Evolutionary conservation across 2,113 vertebrate species (phyloP).

Genomic region (Empidonax traillii): DNA sequence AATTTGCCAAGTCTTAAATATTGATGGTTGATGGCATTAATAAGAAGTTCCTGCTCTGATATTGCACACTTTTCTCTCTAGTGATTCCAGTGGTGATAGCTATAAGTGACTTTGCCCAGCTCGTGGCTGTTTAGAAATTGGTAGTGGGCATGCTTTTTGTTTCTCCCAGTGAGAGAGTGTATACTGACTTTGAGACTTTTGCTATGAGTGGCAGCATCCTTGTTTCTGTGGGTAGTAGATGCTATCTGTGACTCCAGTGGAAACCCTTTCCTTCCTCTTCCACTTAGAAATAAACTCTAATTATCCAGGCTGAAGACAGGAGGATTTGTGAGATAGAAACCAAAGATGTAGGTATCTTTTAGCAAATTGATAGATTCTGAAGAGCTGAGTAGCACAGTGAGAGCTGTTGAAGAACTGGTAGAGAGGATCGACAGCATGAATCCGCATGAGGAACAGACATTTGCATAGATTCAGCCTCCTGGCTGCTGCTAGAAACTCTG

Average conservation of each 20-base stretch:
- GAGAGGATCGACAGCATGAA: neutral
- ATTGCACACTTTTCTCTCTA: neutral
- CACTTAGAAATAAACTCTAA: neutral
- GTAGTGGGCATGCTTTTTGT: neutral
- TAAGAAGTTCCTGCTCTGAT: neutral
- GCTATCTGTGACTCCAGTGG: neutral
- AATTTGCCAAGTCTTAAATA: neutral
- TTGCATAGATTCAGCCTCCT: neutral
- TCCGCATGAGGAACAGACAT: neutral
- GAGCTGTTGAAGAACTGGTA: neutral
- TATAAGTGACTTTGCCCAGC: neutral
- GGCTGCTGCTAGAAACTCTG: neutral
- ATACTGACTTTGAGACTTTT: neutral
- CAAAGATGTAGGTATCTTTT: neutral
- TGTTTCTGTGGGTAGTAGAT: neutral
- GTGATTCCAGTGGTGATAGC: neutral
- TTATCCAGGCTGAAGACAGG: neutral
- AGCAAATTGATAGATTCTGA: neutral
- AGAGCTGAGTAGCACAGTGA: neutral
- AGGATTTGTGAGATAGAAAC: neutral
- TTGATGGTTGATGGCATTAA: neutral
- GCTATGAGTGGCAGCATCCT: neutral
- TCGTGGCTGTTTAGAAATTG: neutral
- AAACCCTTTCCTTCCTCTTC: neutral
- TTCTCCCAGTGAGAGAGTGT: neutral